A percentile compares a stretch with the other conserved stretches of the same genome.
phyloP scores from a whole-genome alignment of 2,797 vertebrate species.

The Hoplostethus atlanticus region DNA sequence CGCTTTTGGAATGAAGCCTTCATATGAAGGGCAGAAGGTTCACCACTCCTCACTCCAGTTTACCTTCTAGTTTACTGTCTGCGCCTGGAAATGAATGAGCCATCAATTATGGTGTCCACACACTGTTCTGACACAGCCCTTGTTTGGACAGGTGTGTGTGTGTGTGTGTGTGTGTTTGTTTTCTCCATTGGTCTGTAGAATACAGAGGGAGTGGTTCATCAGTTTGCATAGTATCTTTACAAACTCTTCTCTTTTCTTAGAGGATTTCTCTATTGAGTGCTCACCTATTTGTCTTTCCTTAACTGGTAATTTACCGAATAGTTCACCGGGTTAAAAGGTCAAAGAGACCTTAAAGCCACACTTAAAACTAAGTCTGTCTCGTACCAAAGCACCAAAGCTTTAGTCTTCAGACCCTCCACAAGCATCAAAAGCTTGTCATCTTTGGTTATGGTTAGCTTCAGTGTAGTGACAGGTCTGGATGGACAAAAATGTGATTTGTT shows the following conservation, averaged over 20 bases:
- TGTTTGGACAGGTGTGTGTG: conserved; percentile 85
- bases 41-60: conserved; percentile 25
- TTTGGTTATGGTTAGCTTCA: conserved; percentile 21
- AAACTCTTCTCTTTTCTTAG: conserved; percentile 41
- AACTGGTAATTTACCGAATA: conserved; percentile 25
- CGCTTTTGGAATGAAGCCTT: neutral
- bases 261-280: conserved; percentile 44
- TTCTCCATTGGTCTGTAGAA: conserved; percentile 35
- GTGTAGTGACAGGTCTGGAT: conserved; percentile 13
- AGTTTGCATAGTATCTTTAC: conserved; percentile 55
- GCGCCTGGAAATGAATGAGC: conserved; percentile 66
- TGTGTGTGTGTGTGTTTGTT: conserved; percentile 38
- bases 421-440: conserved; percentile 19
- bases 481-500: too few relatives aligned
- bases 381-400: neutral
- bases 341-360: conserved; percentile 30
- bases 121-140: conserved; percentile 49
- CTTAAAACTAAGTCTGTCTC: neutral
- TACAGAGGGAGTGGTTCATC: conserved; percentile 47
- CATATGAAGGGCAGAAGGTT: neutral
- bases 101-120: conserved; percentile 71
- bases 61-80: conserved; percentile 51
- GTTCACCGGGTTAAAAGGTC: conserved; percentile 54
- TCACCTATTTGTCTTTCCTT: conserved; percentile 42
- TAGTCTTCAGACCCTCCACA: neutral